Evolutionary conservation across 2,888 invertebrate genomes (phyloP).

Genomic region (Heliconius sara): DNA sequence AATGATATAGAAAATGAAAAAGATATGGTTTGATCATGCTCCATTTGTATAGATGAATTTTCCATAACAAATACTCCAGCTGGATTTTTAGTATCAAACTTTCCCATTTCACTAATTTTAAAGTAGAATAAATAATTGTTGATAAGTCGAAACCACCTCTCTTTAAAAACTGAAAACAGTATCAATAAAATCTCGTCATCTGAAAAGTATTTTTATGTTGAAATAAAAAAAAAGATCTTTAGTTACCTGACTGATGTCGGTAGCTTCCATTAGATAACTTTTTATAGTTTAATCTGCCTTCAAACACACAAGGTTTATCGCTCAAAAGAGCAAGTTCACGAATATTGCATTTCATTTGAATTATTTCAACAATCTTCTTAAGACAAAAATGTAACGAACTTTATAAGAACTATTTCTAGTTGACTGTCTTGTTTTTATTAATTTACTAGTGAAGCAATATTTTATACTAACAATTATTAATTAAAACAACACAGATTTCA

Average conservation of each 20-base stretch:
- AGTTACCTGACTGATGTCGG: conserved; percentile 75
- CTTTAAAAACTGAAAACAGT: conserved; percentile 86
- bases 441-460: conserved; percentile 1
- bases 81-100: conserved; percentile 86
- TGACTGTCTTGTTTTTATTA: background rate
- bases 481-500: background rate
- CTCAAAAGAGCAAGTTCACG: conserved; percentile 87
- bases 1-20: conserved; percentile 91
- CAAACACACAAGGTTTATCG: conserved; percentile 85
- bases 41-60: conserved; percentile 88
- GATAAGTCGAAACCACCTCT: conserved; percentile 90
- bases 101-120: conserved; percentile 87
- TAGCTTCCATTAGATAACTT: conserved; percentile 84
- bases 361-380: conserved; percentile 1
- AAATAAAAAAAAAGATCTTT: background rate
- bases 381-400: background rate
- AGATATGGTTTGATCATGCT: conserved; percentile 86
- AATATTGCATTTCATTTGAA: conserved; percentile 88
- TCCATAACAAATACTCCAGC: conserved; percentile 90
- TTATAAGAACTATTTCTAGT: background rate
- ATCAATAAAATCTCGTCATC: background rate
- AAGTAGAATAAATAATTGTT: conserved; percentile 91
- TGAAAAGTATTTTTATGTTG: background rate
- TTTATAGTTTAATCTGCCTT: conserved; percentile 89
- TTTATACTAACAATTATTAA: conserved; percentile 1